Evolutionary conservation across 2,888 invertebrate genomes (phyloP), one percentile per base, ranked within the genome.

Genomic region (Achlya flavicornis): DNA sequence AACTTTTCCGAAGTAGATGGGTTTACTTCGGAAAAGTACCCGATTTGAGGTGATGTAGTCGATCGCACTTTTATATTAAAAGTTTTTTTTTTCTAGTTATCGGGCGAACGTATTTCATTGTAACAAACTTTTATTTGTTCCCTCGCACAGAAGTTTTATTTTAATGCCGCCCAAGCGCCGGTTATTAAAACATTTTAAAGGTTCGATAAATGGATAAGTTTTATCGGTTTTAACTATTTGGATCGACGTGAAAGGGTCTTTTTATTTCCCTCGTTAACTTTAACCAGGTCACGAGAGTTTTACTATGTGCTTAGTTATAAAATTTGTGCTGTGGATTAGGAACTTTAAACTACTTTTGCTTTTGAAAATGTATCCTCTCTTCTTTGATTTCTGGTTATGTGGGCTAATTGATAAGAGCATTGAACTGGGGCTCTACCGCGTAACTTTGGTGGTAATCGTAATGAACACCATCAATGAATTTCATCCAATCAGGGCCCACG

Each of bases 121-220:
- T 32, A 59, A 64, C 67, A 61, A 71, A 73, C 65, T 73, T 76
- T 73, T 75, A 71, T 75, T 74, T 76, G 71, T 67, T 64, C 64
- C 58, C 43, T 48, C 66, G 64, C 58, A 41, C 3, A 4, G 41
- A 41, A 41, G 12, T 41, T 73, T 75, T 60, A 19, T 19, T 16
- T 53, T 53, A 53, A 19, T 53, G 53, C 53, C 8, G 4, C 8
- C 19, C 53, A 10, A 53, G 53, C 1, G 53, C 3, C 53, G 53
- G 53, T 53, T 53, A 53, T 53, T 53, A 53, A 53, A 53, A 53
- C 10, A 53, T 53, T 53, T 53, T 16, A 53, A 53, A 53, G 53
- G 53, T 53, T 53, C 1, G 53, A 53, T 53, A 53, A 53, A 53
- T 19, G 53, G 53, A 19, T 53, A 53, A 53, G 19, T 53, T 53